Conservation (phyloP, 2,888 invertebrate genomes). For the Silvanus unidentatus region DNA sequence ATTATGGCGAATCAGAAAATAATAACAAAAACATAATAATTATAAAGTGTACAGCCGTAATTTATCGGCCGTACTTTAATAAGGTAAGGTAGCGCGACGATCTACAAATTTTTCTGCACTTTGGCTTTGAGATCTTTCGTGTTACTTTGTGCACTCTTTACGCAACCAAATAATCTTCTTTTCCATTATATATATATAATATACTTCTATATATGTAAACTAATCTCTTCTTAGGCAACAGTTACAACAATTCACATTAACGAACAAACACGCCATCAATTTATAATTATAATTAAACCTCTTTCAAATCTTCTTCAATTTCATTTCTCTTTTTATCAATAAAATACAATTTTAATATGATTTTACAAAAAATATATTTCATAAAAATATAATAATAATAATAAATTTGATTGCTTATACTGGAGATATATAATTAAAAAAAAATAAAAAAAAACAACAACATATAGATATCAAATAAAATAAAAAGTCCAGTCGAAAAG, state of each 20-base stretch:
- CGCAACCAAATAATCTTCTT: conserved; percentile 5
- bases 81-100: conserved; percentile 38
- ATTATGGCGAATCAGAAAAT: conserved; percentile 12
- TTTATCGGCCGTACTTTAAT: background rate
- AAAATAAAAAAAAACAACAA: too few relatives aligned
- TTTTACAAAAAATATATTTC: too few relatives aligned
- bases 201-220: conserved; percentile 11
- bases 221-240: conserved; percentile 31
- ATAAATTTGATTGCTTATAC: conserved; percentile 19
- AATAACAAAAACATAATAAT: conserved; percentile 13
- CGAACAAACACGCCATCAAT: conserved; percentile 29
- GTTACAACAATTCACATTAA: conserved; percentile 26
- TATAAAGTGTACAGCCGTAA: too few relatives aligned
- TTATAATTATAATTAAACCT: conserved; percentile 2
- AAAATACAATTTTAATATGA: background rate
- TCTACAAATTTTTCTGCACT: conserved; percentile 25
- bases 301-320: background rate
- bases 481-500: background rate
- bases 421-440: conserved; percentile 6
- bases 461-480: background rate
- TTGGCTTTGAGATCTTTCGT: conserved; percentile 31
- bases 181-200: conserved; percentile 3
- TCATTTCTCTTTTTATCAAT: background rate
- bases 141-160: conserved; percentile 9
- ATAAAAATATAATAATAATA: conserved; percentile 2